Percentiles rank a stretch among this genome's conserved stretches.
Conservation (phyloP, 1,140 invertebrate species). For the Leptonema lineaticorne region DNA sequence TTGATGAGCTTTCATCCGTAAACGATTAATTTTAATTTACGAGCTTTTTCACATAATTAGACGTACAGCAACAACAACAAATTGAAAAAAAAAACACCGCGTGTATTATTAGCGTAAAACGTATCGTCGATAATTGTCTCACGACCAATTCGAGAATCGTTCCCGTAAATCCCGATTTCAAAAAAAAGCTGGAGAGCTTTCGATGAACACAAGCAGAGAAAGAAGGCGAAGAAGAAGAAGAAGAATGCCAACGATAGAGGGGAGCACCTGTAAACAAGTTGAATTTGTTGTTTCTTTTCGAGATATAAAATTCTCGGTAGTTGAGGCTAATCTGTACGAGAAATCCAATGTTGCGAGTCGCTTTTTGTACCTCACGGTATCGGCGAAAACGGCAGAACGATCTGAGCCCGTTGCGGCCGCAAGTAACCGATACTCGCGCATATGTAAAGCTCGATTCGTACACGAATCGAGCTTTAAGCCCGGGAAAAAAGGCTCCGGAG, state of each 20-base stretch:
- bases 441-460: not conserved
- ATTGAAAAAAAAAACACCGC: not conserved
- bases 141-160: constrained; percentile 14
- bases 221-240: constrained; percentile 7
- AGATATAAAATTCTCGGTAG: constrained; percentile 37
- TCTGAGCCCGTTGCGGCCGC: constrained; percentile 24
- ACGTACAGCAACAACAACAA: no score
- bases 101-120: constrained; percentile 16
- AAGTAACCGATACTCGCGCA: not conserved
- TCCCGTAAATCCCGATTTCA: not conserved
- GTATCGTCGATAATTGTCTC: constrained; percentile 16
- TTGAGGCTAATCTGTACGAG: constrained; percentile 39
- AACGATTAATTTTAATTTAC: no score
- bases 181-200: not conserved
- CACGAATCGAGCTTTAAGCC: no score
- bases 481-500: no score
- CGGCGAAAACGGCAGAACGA: constrained; percentile 34
- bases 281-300: constrained; percentile 33
- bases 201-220: no score
- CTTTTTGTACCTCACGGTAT: constrained; percentile 31
- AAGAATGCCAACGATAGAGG: not conserved
- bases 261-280: constrained; percentile 30
- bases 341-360: constrained; percentile 35
- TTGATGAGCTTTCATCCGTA: no score
- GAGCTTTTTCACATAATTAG: no score